phyloP scores from a whole-genome alignment of 1,140 invertebrate species.

The Drosophila fuyamai region DNA sequence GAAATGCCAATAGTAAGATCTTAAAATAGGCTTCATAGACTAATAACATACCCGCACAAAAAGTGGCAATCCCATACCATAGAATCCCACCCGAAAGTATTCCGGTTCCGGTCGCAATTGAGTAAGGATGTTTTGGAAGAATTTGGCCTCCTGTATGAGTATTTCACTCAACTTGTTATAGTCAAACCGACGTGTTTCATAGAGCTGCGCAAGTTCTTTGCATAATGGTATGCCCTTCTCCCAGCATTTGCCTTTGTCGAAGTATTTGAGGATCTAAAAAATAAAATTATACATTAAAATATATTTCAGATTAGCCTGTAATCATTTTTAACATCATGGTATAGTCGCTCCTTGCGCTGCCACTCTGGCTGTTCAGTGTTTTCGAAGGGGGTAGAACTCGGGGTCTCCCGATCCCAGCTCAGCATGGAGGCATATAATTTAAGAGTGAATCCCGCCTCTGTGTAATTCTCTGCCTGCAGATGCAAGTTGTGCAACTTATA shows the following conservation, averaged over 20 bases:
- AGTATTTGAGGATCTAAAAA: slow-evolving; percentile 92
- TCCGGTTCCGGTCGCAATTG: slow-evolving; percentile 95
- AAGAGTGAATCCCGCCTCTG: slow-evolving; percentile 98
- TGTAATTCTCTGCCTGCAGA: slow-evolving; percentile 96
- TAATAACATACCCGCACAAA: slow-evolving; percentile 93
- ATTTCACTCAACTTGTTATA: slow-evolving; percentile 95
- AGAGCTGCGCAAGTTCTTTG: slow-evolving; percentile 95
- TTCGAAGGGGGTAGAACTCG: slow-evolving; percentile 85
- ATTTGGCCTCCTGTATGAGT: slow-evolving; percentile 93
- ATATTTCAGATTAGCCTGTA: background rate
- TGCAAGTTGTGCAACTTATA: slow-evolving; percentile 98
- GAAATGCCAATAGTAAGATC: background rate
- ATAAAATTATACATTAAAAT: background rate
- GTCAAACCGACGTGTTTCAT: slow-evolving; percentile 95
- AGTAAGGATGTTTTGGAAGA: slow-evolving; percentile 95
- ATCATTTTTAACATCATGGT: slow-evolving; percentile 88
- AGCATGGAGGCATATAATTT: slow-evolving; percentile 96
- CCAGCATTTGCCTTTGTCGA: slow-evolving; percentile 98
- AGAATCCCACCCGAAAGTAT: slow-evolving; percentile 98
- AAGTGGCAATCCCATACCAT: slow-evolving; percentile 96
- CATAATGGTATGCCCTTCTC: slow-evolving; percentile 97
- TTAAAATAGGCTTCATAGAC: slow-evolving; percentile 21
- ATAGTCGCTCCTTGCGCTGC: slow-evolving; percentile 96
- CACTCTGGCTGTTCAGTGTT: slow-evolving; percentile 90
- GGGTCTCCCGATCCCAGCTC: slow-evolving; percentile 91